Evolutionary conservation across 2,797 vertebrate species (phyloP).

Genomic region (Botia almorhae): DNA sequence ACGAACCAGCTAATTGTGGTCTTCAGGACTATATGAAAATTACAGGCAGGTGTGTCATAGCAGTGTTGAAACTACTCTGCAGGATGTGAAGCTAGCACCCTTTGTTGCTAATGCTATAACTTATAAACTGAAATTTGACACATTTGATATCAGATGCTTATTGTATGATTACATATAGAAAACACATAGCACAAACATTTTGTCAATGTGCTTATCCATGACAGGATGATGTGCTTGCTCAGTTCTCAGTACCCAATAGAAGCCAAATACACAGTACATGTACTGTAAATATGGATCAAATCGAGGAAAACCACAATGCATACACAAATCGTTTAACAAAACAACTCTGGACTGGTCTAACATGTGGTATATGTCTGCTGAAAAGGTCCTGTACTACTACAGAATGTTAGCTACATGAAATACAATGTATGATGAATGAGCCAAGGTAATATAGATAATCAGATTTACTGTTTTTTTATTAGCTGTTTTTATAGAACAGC

Average conservation of each 20-base stretch:
- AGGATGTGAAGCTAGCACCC: too few species aligned
- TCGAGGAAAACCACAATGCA: background rate
- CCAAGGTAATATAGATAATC: conserved; percentile 10
- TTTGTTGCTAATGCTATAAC: too few species aligned
- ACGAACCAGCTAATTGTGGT: too few species aligned
- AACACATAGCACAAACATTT: too few species aligned
- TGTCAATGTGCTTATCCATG: background rate
- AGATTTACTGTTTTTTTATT: conserved; percentile 35
- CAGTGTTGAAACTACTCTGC: too few species aligned
- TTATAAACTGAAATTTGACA: too few species aligned
- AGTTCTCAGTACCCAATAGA: background rate
- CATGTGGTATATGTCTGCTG: background rate
- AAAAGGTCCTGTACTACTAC: background rate
- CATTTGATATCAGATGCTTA: too few species aligned
- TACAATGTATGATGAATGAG: background rate
- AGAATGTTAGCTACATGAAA: background rate
- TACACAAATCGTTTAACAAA: conserved; percentile 9
- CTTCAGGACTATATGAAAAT: too few species aligned
- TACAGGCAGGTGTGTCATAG: too few species aligned
- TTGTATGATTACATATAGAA: too few species aligned
- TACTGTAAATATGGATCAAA: background rate
- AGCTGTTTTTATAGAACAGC: conserved; percentile 18
- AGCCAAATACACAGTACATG: conserved; percentile 9
- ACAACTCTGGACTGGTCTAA: background rate
- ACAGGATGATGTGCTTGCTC: background rate